Conservation (phyloP, 2,113 vertebrate genomes). For the Lophius piscatorius region DNA sequence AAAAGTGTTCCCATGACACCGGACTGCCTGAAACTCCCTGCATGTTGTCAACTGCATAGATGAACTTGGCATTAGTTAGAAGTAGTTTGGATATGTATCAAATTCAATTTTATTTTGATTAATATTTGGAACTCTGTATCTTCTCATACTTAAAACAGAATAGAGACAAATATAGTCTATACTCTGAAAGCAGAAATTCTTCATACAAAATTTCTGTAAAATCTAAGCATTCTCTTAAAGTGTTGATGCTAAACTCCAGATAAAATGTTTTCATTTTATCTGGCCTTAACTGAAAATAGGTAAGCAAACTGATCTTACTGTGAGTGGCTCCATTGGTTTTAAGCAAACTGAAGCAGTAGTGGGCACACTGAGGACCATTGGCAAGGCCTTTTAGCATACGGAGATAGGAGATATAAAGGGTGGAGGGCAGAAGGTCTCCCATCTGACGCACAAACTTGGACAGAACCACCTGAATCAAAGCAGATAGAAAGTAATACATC, state of each 20-base stretch:
- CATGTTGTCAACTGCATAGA: conserved; percentile 88
- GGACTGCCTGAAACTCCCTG: conserved; percentile 90
- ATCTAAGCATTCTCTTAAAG: too few relatives aligned
- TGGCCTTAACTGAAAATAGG: neutral
- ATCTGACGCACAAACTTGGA: conserved; percentile 99
- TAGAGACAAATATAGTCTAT: neutral
- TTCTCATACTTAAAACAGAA: neutral
- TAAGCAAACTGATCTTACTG: conserved; percentile 79
- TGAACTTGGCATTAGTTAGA: neutral
- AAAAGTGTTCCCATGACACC: conserved; percentile 98
- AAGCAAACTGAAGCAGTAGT: conserved; percentile 98
- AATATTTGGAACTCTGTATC: too few relatives aligned
- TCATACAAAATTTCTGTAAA: neutral
- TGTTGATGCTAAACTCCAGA: too few relatives aligned
- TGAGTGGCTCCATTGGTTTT: conserved; percentile 95
- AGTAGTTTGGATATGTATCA: neutral
- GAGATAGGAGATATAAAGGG: conserved; percentile 94
- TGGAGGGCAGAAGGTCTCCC: conserved; percentile 94
- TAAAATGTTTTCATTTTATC: too few relatives aligned
- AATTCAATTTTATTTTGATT: neutral
- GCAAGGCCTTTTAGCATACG: conserved; percentile 94
- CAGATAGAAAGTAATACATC: neutral
- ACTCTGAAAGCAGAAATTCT: neutral
- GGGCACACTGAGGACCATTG: conserved; percentile 92
- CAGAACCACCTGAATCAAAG: conserved; percentile 89